Evolutionary conservation across 2,797 vertebrate species (phyloP).

Genomic region (Sebastes elongatus): DNA sequence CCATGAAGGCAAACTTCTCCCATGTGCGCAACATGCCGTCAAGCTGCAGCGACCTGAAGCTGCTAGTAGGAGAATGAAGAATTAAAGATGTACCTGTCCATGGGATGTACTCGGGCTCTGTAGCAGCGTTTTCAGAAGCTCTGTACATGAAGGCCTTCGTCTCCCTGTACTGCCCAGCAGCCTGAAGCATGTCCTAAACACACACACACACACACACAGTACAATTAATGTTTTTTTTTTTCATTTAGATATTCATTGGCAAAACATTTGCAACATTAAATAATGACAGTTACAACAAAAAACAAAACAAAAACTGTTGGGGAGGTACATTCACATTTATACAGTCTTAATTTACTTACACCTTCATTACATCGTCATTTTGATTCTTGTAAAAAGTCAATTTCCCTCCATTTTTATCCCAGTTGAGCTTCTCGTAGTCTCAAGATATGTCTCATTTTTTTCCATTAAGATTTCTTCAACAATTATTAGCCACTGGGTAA

Average conservation of each 20-base stretch:
- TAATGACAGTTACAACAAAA: no score
- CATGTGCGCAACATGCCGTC: not conserved
- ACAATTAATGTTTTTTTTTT: not conserved
- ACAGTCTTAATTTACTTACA: not conserved
- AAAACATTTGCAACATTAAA: not conserved
- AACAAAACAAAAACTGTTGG: not conserved
- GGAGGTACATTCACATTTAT: not conserved
- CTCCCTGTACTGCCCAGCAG: slow-evolving; percentile 90
- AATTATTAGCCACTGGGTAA: no score
- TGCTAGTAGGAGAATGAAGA: not conserved
- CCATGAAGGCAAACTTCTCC: no score
- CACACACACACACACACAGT: not conserved
- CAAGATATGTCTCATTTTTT: not conserved
- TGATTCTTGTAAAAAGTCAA: no score
- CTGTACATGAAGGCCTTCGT: slow-evolving; percentile 88
- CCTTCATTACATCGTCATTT: not conserved
- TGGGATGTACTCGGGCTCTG: slow-evolving; percentile 91
- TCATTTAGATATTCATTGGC: not conserved
- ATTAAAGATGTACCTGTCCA: slow-evolving; percentile 88
- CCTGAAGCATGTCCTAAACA: slow-evolving; percentile 91
- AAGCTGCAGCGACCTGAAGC: not conserved
- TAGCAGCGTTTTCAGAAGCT: slow-evolving; percentile 78
- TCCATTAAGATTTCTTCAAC: no score
- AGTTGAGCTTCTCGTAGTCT: not conserved
- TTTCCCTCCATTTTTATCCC: not conserved